Base-by-base conservation (phyloP, 2,888 invertebrate genomes). In the Oligia fasciuncula region DNA sequence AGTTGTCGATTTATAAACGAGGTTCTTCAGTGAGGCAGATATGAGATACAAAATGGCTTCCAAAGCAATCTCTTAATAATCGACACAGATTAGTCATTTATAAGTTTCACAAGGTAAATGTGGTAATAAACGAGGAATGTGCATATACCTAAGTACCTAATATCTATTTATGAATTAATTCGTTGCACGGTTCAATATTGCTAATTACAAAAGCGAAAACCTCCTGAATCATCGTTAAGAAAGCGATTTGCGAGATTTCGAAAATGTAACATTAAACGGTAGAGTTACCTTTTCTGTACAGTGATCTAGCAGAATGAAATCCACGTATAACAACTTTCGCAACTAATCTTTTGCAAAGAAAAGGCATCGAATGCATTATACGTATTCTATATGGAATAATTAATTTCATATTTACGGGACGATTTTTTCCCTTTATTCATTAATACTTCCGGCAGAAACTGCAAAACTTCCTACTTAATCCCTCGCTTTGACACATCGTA, bases 281-380 rank as follows among this genome's bases (percentile, higher is more conserved):
- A 70, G 75, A 85, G 82, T 75, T 83, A 81, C 74, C 76, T 83
- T 71, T 81, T 77, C 77, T 79, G 66, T 51, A 73, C 75, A 65
- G 77, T 85, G 86, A 90, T 80, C 46, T 51, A 73, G 88, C 85
- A 86, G 14, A 80, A 81, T 76, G 9, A 49, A 79, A 80, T 77
- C 60, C 43, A 84, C 77, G 76, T 85, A 88, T 82, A 57, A 74
- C 23, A 23, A 23, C 70, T 83, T 81, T 85, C 76, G 43, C 63
- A 51, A 57, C 6, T 23, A 29, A 51, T 71, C 4, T 75, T 23
- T 51, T 57, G 14, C 23, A 70, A 35, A 9, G 51, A 70, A 23
- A 69, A 14, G 4, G 2, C 35, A 70, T 51, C 51, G 49, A 35
- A 51, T 35, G 51, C 23, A 23, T 23, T 69, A 3, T 19, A 29